Evolutionary conservation across 2,113 vertebrate species (phyloP).

Genomic region (Penelope pileata): DNA sequence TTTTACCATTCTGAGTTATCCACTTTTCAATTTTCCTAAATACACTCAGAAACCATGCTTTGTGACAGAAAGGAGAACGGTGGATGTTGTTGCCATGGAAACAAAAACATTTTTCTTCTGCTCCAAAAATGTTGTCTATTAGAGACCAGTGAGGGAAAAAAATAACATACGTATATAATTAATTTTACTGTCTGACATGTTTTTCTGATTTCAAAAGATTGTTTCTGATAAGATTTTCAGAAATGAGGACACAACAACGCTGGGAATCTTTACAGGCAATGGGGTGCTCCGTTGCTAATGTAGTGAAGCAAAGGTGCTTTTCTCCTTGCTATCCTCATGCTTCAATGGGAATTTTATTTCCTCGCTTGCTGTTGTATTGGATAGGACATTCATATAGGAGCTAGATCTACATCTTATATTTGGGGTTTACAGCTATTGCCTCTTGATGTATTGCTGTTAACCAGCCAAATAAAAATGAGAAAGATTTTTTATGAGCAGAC

Average conservation of each 20-base stretch:
- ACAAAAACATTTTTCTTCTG: conserved; percentile 75
- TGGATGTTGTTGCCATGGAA: conserved; percentile 75
- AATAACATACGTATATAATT: conserved; percentile 22
- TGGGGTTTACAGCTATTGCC: not conserved
- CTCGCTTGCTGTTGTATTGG: not conserved
- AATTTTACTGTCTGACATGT: conserved; percentile 44
- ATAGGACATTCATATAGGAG: not conserved
- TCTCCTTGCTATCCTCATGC: not conserved
- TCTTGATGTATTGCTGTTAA: not conserved
- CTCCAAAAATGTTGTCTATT: conserved; percentile 72
- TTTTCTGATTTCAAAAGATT: conserved; percentile 7
- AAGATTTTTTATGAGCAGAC: not conserved
- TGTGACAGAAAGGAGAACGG: conserved; percentile 64
- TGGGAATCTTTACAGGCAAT: not conserved
- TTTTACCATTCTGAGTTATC: conserved; percentile 70
- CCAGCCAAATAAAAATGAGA: not conserved
- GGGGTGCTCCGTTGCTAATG: not conserved
- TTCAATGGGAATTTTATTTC: conserved; percentile 3
- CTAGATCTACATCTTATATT: conserved; percentile 28
- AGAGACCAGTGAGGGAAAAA: conserved; percentile 55
- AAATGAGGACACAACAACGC: not conserved
- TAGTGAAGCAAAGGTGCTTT: not conserved
- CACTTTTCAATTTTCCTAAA: conserved; percentile 74
- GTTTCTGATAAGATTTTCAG: not conserved
- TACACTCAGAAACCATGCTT: conserved; percentile 67